phyloP scores from a whole-genome alignment of 1,140 invertebrate species.

The Drosophila obscura region DNA sequence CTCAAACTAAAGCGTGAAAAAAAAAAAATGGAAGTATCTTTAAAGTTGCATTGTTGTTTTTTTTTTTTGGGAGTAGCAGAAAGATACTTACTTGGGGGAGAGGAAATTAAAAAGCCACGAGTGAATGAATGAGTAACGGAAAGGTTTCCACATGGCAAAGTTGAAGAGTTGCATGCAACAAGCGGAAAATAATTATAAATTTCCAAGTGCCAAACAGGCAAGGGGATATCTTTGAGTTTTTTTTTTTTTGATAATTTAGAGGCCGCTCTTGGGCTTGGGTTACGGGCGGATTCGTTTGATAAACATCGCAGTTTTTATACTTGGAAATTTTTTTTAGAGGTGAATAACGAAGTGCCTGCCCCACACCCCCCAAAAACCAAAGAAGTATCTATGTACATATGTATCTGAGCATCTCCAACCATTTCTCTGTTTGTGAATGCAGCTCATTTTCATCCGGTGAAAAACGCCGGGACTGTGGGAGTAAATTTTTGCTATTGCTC shows the following conservation, averaged over 20 bases:
- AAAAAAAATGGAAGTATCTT: slow-evolving; percentile 44
- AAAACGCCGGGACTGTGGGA: slow-evolving; percentile 60
- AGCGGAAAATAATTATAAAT: slow-evolving; percentile 78
- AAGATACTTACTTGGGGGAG: neutral
- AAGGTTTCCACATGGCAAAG: slow-evolving; percentile 55
- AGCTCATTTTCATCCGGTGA: slow-evolving; percentile 48
- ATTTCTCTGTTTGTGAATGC: slow-evolving; percentile 45
- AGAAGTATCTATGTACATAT: slow-evolving; percentile 8
- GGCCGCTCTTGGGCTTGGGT: slow-evolving; percentile 4
- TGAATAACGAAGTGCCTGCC: slow-evolving; percentile 21
- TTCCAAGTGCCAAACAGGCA: slow-evolving; percentile 49
- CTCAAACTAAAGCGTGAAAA: too few species aligned
- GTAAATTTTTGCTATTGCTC: slow-evolving; percentile 22
- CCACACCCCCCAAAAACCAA: neutral
- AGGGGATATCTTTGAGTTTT: slow-evolving; percentile 32
- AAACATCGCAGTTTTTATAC: slow-evolving; percentile 57
- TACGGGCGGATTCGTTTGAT: slow-evolving; percentile 36
- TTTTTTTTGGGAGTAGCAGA: neutral
- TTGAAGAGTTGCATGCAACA: slow-evolving; percentile 54
- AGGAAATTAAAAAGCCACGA: slow-evolving; percentile 60
- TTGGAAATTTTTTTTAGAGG: slow-evolving; percentile 53
- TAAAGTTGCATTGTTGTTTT: slow-evolving; percentile 55
- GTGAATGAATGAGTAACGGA: slow-evolving; percentile 54
- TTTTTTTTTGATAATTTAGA: slow-evolving; percentile 53
- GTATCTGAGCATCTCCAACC: neutral